Evolutionary conservation across 2,113 vertebrate genomes (phyloP), one percentile per base, ranked within the genome.

Genomic region (Hypanus sabinus): DNA sequence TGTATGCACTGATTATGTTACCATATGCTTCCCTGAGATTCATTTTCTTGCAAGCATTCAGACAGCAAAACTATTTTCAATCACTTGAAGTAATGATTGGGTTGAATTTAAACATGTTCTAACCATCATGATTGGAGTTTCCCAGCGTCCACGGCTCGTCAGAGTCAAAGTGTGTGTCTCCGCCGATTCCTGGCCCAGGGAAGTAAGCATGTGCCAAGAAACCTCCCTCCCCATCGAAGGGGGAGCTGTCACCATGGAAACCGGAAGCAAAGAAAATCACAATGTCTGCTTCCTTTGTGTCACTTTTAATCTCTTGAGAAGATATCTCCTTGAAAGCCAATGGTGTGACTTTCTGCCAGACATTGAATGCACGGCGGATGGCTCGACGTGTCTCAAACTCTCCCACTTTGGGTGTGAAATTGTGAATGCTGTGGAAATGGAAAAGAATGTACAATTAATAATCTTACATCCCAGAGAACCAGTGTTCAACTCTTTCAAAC

Each of bases 101-200:
- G 24, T 46, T 62, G 20, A 46, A 46, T 46, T 1, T 46, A 62
- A 46, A 46, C 46, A 46, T 3, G 46, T 30, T 30, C 97, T 97
- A 96, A 99, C 99, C 99, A 94, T 99, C 98, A 36, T 99, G 98
- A 95, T 99, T 99, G 95, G 98, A 97, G 94, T 98, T 99, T 94
- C 98, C 98, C 94, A 99, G 96, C 0, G 99, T 99, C 99, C 99
- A 99, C 0, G 99, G 99, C 94, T 99, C 99, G 9, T 99, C 99
- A 0, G 98, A 98, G 95, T 99, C 99, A 1, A 99, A 99, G 96
- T 99, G 99, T 60, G 98, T 99, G 95, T 99, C 99, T 94, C 99
- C 99, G 94, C 99, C 99, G 90, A 99, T 99, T 94, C 99, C 99
- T 0, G 98, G 98, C 81, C 99, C 99, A 62, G 99, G 99, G 94